phyloP scores from a whole-genome alignment of 64 coral and sea anemone species.

The Anthopleura sola region DNA sequence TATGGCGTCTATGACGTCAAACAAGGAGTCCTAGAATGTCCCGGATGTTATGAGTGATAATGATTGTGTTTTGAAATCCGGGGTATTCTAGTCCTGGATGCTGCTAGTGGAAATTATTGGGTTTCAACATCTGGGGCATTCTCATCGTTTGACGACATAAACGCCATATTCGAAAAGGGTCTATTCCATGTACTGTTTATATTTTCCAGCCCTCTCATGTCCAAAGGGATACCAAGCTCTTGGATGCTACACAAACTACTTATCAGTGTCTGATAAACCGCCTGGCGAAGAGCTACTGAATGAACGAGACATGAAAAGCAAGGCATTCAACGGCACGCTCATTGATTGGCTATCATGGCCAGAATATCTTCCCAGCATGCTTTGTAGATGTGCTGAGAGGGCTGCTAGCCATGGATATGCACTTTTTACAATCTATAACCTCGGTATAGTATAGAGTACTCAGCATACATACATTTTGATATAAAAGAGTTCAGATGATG shows the following conservation, averaged over 20 bases:
- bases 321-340: slow-evolving; percentile 3
- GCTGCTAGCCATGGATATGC: not conserved
- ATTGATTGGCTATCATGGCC: not conserved
- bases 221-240: not conserved
- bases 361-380: not conserved
- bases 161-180: too few relatives aligned
- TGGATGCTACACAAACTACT: not conserved
- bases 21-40: too few relatives aligned
- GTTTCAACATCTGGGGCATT: too few relatives aligned
- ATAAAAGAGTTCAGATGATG: too few relatives aligned
- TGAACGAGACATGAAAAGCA: not conserved
- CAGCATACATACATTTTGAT: not conserved
- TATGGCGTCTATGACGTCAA: too few relatives aligned
- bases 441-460: not conserved
- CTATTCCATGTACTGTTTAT: too few relatives aligned
- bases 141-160: too few relatives aligned
- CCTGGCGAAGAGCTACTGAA: not conserved
- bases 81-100: too few relatives aligned
- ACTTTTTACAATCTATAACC: not conserved
- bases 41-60: too few relatives aligned
- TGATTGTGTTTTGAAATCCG: too few relatives aligned
- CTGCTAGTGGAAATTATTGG: too few relatives aligned
- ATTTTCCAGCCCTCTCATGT: slow-evolving; percentile 4
- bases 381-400: slow-evolving; percentile 7
- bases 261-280: not conserved